A percentile compares a stretch with the other conserved stretches of the same genome.
phyloP scores from a whole-genome alignment of 2,113 vertebrate species.

The Vulpes ferrilata region DNA sequence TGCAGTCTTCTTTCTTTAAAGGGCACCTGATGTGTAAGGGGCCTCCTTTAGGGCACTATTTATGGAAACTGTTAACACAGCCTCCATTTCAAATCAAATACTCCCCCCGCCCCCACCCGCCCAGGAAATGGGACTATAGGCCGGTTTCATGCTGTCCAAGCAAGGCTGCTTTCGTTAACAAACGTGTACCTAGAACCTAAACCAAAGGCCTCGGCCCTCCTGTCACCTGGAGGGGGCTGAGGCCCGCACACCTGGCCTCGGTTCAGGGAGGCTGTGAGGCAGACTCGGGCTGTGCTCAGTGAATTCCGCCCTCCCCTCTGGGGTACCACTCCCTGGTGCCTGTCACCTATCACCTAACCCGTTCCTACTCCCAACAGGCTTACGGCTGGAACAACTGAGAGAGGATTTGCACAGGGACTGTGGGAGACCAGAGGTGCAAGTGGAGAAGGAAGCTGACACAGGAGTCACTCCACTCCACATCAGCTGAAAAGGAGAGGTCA shows the following conservation, averaged over 20 bases:
- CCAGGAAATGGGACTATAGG: not conserved
- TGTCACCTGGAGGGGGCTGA: not conserved
- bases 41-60: not conserved
- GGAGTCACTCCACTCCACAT: not conserved
- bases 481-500: not conserved
- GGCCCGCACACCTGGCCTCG: not conserved
- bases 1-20: not conserved
- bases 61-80: not conserved
- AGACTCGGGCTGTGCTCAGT: not conserved
- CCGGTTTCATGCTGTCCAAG: not conserved
- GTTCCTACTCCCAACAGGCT: not conserved
- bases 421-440: not conserved
- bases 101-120: too few species aligned
- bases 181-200: not conserved
- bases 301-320: not conserved
- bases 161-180: slow-evolving; percentile 8
- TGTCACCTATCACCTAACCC: not conserved
- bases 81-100: slow-evolving; percentile 56
- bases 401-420: not conserved
- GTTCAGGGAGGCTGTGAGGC: not conserved
- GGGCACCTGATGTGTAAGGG: not conserved
- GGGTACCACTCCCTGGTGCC: not conserved
- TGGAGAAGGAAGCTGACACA: not conserved
- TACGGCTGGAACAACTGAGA: not conserved
- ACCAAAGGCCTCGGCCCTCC: not conserved